Evolutionary conservation across 2,888 invertebrate species (phyloP).

Genomic region (Pandemis corylana): DNA sequence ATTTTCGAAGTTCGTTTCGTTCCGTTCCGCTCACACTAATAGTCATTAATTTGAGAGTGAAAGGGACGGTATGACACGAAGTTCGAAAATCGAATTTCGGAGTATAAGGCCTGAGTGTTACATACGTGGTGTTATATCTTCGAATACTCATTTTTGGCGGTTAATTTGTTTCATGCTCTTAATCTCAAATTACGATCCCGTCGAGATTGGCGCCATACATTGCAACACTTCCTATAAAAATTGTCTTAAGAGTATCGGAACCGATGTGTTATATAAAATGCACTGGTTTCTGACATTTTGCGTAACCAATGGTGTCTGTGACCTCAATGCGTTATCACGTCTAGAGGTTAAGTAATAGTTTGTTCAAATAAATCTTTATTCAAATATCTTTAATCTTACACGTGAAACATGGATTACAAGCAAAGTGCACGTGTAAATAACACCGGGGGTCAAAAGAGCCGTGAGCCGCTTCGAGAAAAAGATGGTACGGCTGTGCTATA

Average conservation of each 20-base stretch:
- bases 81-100: too few relatives aligned
- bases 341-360: slow-evolving; percentile 17
- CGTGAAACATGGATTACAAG: neutral
- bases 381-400: neutral
- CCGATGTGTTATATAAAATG: slow-evolving; percentile 11
- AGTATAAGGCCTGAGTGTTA: too few relatives aligned
- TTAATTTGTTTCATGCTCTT: neutral
- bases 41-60: too few relatives aligned
- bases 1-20: too few relatives aligned
- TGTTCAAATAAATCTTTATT: neutral
- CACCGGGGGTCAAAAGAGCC: too few relatives aligned
- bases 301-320: slow-evolving; percentile 12
- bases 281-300: slow-evolving; percentile 6
- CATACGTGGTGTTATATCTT: too few relatives aligned
- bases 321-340: slow-evolving; percentile 18
- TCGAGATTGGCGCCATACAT: neutral
- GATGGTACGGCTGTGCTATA: too few relatives aligned
- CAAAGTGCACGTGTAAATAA: too few relatives aligned
- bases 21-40: too few relatives aligned
- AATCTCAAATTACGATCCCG: neutral
- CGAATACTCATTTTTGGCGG: neutral
- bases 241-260: neutral
- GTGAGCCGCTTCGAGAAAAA: too few relatives aligned
- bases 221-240: slow-evolving; percentile 9
- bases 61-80: too few relatives aligned